Evolutionary conservation across 2,797 vertebrate genomes (phyloP), one percentile per base, ranked within the genome.

Genomic region (Enteromius mattozi): DNA sequence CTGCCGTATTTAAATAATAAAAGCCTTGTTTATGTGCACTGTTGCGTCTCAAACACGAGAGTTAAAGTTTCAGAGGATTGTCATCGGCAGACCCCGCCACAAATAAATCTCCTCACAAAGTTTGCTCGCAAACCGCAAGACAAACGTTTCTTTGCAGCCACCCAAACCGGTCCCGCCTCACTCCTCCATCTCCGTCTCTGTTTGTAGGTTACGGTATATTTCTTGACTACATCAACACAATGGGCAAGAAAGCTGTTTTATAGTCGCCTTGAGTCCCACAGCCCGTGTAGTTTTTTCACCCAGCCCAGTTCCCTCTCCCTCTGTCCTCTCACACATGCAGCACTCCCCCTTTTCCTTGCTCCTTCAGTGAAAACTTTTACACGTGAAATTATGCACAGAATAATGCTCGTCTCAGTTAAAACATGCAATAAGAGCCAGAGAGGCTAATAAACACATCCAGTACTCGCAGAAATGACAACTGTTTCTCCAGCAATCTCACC

Each of bases 171-270:
- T 82, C 51, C 56, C 78, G 78, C 40, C 30, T 56, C 51, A 85
- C 82, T 82, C 81, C 81, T 79, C 82, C 85, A 33, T 75, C 86
- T 77, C 54, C 45, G 61, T 75, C 87, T 74, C 80, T 86, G 83
- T 87, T 56, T 88, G 89, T 89, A 87, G 51, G 84, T 85, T 76
- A 86, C 85, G 83, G 90, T 89, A 85, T 89, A 80, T 61, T 86
- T 78, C 88, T 87, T 89, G 85, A 56, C n/a, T 87, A 89, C 87
- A 81, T 84, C 81, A 72, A 61, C 89, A 91, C 92, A 90, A 92
- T 89, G 90, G 91, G 90, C 90, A 92, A 90, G 89, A 88, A 88
- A 89, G 88, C 89, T 75, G 87, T 91, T 94, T 94, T 94, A 94
- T 94, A 94, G 91, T 88, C 91, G 92, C 86, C 89, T 81, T 81